phyloP scores from a whole-genome alignment of 2,113 vertebrate species.

The Tamias sibiricus region DNA sequence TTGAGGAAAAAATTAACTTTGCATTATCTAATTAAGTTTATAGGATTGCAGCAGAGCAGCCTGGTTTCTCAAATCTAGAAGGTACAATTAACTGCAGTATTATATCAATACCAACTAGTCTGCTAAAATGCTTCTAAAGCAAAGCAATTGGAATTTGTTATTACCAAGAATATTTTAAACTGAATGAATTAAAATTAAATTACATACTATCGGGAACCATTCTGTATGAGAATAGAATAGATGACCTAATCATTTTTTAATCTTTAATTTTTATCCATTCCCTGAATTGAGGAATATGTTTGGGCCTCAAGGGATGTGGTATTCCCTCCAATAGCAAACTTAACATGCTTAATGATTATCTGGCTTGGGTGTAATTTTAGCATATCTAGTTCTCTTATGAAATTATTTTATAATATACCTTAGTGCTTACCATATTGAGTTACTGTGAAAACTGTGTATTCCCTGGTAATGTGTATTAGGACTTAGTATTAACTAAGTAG shows the following conservation, averaged over 20 bases:
- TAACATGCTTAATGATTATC: conserved; percentile 21
- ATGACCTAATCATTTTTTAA: conserved; percentile 58
- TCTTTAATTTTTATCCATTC: conserved; percentile 63
- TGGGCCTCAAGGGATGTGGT: neutral
- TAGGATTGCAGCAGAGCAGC: conserved; percentile 63
- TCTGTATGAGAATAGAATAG: conserved; percentile 50
- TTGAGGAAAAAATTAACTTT: conserved; percentile 76
- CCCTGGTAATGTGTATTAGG: neutral
- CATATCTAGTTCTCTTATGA: conserved; percentile 36
- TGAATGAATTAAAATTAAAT: conserved; percentile 79
- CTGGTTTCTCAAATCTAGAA: conserved; percentile 71
- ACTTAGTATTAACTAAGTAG: conserved; percentile 40
- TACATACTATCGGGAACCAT: conserved; percentile 59
- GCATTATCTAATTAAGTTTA: conserved; percentile 74
- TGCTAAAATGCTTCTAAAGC: conserved; percentile 70
- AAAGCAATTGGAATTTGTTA: conserved; percentile 77
- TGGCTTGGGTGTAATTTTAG: conserved; percentile 40
- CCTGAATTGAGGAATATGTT: conserved; percentile 36
- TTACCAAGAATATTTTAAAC: conserved; percentile 73
- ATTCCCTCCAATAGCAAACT: neutral
- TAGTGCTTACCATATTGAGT: neutral
- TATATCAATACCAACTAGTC: conserved; percentile 72
- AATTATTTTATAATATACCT: conserved; percentile 16
- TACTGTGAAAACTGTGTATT: neutral
- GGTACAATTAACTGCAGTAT: conserved; percentile 72